Base-by-base conservation (phyloP, 2,888 invertebrate species). In the Polietes domitor region DNA sequence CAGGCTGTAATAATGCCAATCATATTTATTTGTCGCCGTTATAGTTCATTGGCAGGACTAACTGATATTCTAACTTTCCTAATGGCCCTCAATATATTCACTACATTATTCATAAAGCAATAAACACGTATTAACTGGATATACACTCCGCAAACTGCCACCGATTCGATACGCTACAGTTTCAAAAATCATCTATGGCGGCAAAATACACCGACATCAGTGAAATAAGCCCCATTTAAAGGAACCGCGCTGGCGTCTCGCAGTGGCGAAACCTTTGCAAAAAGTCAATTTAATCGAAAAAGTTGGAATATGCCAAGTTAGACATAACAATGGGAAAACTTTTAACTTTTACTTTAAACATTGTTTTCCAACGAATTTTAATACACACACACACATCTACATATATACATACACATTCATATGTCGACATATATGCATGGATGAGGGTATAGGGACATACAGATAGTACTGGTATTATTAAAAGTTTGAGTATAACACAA, bases 251-350 rank as follows among this genome's bases (percentile, higher is more conserved):
- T 24, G 68, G 43, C 68, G 68, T 43, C 26, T 26, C 26, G 24
- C 24, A 43, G n/a, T 61, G 43, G 43, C 43, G 2, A 68, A 43
- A 68, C 43, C 41, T 41, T 68, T 41, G 65, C 65, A 61, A 63
- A 73, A 74, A 74, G 61, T 61, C 63, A 47, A 47, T 74, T 74
- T 74, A 74, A 76, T 65, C 63, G 65, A 68, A 76, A 76, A 76
- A 53, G 63, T 76, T 76, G 15, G 26, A 76, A 80, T 72, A 50
- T 75, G 70, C 24, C 53, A 61, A 41, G 19, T 61, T 43, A 58
- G 24, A 73, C 71, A 68, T 58, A 75, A 75, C 74, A 80, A 75
- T 70, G 50, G 24, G 10, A 53, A 65, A 72, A 76, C 55, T 71
- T 65, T 72, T 75, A 71, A 72, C 63, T 76, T 65, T 68, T 26